phyloP scores from a whole-genome alignment of 2,113 vertebrate species.

The Gorsachius goisagi region DNA sequence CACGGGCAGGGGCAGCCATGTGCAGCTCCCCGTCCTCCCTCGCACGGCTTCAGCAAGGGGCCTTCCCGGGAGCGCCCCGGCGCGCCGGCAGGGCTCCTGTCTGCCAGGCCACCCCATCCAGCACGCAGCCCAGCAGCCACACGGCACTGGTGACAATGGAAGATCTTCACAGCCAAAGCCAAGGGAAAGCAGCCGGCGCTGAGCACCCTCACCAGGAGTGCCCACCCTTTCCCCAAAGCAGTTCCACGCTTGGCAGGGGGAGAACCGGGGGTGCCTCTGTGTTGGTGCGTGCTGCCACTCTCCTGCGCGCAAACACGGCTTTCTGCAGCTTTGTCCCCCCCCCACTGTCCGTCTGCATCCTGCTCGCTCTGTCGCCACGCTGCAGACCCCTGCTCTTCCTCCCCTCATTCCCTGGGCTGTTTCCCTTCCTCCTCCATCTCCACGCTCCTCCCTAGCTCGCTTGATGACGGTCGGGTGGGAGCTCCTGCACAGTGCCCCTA shows the following conservation, averaged over 20 bases:
- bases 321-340: neutral
- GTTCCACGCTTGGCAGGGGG: neutral
- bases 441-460: neutral
- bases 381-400: neutral
- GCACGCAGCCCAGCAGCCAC: neutral
- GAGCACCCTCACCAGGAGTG: neutral
- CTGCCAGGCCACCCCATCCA: neutral
- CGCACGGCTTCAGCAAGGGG: neutral
- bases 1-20: neutral
- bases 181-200: rapidly evolving
- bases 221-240: neutral
- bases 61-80: neutral
- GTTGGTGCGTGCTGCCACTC: no score
- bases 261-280: neutral
- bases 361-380: neutral
- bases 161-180: neutral
- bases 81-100: rapidly evolving
- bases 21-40: neutral
- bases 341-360: neutral
- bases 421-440: neutral
- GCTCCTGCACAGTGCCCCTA: neutral
- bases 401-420: neutral
- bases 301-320: neutral
- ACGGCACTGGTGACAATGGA: rapidly evolving
- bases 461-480: neutral